These are phyloP conservation scores for Aquatica leii DNA, from an alignment of 2,888 invertebrate species.

Conservation along the genomic window DNA sequence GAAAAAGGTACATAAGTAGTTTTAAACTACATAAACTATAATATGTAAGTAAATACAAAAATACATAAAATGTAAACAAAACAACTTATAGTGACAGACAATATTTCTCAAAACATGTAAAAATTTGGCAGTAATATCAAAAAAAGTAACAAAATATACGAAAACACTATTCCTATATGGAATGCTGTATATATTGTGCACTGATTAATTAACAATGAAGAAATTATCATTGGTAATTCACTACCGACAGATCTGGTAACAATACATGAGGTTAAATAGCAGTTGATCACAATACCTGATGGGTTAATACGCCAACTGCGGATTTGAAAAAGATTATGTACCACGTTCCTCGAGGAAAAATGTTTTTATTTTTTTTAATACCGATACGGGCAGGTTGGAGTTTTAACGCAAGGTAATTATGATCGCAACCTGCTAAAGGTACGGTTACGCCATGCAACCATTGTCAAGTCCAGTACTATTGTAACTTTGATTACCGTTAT, in stretches of 20 bases:
- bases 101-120: slow-evolving; percentile 52
- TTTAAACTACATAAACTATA: slow-evolving; percentile 45
- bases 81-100: slow-evolving; percentile 48
- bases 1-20: slow-evolving; percentile 42
- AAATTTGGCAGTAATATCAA: slow-evolving; percentile 59
- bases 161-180: slow-evolving; percentile 53
- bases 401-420: not conserved
- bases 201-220: slow-evolving; percentile 46
- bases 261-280: slow-evolving; percentile 43
- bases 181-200: slow-evolving; percentile 55
- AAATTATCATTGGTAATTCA: slow-evolving; percentile 39
- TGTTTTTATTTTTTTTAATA: not conserved
- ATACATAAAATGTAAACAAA: slow-evolving; percentile 52
- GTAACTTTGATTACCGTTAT: slow-evolving; percentile 65
- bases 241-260: slow-evolving; percentile 57
- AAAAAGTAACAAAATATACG: slow-evolving; percentile 47
- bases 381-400: not conserved
- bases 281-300: slow-evolving; percentile 14
- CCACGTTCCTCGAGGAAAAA: not conserved
- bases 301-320: slow-evolving; percentile 1
- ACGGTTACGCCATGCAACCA: slow-evolving; percentile 68
- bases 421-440: slow-evolving; percentile 17
- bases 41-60: slow-evolving; percentile 53
- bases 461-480: slow-evolving; percentile 66
- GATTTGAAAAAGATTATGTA: not conserved